Evolutionary conservation across 2,888 invertebrate species (phyloP).

Genomic region (Bhutanitis thaidina): DNA sequence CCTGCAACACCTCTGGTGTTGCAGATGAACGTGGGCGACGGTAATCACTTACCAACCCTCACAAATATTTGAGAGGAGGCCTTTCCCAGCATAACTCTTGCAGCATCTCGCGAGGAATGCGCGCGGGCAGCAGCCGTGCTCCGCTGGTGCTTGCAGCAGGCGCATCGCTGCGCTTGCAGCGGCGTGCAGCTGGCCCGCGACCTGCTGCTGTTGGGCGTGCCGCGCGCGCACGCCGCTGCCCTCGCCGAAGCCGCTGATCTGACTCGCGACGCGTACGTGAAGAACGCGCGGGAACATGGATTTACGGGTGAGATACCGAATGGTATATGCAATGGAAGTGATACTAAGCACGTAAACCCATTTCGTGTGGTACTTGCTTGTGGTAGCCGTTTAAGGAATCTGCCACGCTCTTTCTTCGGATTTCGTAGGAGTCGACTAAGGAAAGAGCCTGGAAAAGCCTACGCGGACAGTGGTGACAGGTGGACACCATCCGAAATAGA

Average conservation of each 20-base stretch:
- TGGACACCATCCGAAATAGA: too few species aligned
- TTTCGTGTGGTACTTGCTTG: too few species aligned
- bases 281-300: conserved; percentile 39
- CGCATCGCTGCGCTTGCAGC: conserved; percentile 50
- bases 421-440: too few species aligned
- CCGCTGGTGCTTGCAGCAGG: conserved; percentile 61
- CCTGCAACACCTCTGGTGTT: too few species aligned
- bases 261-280: conserved; percentile 40
- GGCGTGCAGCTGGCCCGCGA: conserved; percentile 56
- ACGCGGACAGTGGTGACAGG: too few species aligned
- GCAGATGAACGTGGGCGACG: too few species aligned
- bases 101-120: conserved; percentile 63
- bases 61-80: too few species aligned
- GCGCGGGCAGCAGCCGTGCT: conserved; percentile 64
- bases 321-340: background rate
- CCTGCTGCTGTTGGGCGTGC: conserved; percentile 62
- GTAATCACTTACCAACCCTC: too few species aligned
- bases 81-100: too few species aligned
- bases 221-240: conserved; percentile 59
- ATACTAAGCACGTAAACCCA: background rate
- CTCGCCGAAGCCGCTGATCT: conserved; percentile 54
- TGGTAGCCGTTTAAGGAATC: too few species aligned
- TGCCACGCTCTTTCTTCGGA: too few species aligned
- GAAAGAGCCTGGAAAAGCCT: too few species aligned
- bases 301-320: conserved; percentile 48